phyloP scores from a whole-genome alignment of 1,140 invertebrate genomes.

The Latrodectus geometricus region DNA sequence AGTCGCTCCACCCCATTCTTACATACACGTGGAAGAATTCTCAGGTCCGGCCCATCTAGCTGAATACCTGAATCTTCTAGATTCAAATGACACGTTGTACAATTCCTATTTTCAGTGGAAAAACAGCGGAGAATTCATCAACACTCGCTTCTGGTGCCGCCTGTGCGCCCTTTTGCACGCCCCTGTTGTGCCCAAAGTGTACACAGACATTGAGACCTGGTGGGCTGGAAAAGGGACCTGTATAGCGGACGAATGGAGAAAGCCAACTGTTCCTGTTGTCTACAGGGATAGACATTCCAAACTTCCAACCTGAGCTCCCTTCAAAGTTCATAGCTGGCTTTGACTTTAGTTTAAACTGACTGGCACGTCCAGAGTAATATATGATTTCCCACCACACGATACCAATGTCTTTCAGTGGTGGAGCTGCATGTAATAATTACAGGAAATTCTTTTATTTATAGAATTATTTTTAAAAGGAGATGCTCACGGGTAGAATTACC shows the following conservation, averaged over 20 bases:
- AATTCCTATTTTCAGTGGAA: constrained; percentile 93
- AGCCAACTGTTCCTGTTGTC: background rate
- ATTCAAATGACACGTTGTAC: constrained; percentile 87
- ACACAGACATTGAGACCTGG: constrained; percentile 72
- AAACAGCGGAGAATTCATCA: constrained; percentile 92
- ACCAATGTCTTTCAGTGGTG: no score
- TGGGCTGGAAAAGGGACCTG: constrained; percentile 64
- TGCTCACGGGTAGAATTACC: no score
- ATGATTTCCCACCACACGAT: no score
- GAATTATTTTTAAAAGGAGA: no score
- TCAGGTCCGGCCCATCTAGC: constrained; percentile 85
- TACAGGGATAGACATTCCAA: no score
- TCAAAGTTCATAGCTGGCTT: no score
- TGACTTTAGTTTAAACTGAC: no score
- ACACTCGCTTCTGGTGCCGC: constrained; percentile 95
- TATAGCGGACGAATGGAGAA: constrained; percentile 28
- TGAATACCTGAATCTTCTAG: constrained; percentile 85
- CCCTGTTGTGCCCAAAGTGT: constrained; percentile 72
- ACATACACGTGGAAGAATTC: constrained; percentile 95
- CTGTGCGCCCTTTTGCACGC: constrained; percentile 90
- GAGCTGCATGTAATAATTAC: no score
- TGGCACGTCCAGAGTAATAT: no score
- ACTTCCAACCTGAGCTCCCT: no score
- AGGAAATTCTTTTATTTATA: no score
- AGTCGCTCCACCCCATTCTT: constrained; percentile 87